Base-by-base conservation (phyloP, 2,113 vertebrate genomes). In the Neogobius melanostomus region DNA sequence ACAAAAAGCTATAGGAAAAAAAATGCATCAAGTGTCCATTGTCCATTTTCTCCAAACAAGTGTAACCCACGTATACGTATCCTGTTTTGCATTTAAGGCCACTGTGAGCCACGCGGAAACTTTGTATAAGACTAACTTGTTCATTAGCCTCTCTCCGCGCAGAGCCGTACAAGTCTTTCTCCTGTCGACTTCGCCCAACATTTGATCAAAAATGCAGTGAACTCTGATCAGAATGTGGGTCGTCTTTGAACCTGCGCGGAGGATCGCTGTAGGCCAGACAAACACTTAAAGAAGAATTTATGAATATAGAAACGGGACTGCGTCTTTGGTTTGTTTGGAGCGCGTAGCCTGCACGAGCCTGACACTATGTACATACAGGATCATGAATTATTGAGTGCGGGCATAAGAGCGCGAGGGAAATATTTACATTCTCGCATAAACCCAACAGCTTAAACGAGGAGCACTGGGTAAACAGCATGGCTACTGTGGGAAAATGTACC, bases 271-370 rank as follows among this genome's bases (percentile, higher is more conserved):
- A 2, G 80, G 83, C 74, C 80, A 85, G 78, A 81, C 78, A 82
- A 79, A 79, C 82, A 78, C 63, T 82, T 86, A 83, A 83, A 83
- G 80, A 86, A 83, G 83, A 89, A 84, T 83, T 84, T 53, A 87
- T 82, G 83, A 89, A 89, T 83, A 81, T 76, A 45, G 36, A 76
- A 78, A 42, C 52, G 61, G 66, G 63, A 74, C 75, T 42, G 76
- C 82, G 71, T 79, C 72, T 72, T 80, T 59, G 12, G 66, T 69
- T 83, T 76, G 74, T 79, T 74, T n/a, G 67, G 77, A 82, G 72
- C 81, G 68, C 64, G 66, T 73, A 73, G 15, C 74, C 71, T 73
- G 62, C 72, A 85, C 80, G 77, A 68, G 69, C 21, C 71, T 59
- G 72, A 85, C 72, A 69, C 46, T 62, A 72, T 74, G 72, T 69